Percentiles rank a stretch among this genome's conserved stretches.
These are phyloP conservation scores for Xenopus borealis DNA, from an alignment of 2,113 vertebrate genomes.

Conservation along the genomic window DNA sequence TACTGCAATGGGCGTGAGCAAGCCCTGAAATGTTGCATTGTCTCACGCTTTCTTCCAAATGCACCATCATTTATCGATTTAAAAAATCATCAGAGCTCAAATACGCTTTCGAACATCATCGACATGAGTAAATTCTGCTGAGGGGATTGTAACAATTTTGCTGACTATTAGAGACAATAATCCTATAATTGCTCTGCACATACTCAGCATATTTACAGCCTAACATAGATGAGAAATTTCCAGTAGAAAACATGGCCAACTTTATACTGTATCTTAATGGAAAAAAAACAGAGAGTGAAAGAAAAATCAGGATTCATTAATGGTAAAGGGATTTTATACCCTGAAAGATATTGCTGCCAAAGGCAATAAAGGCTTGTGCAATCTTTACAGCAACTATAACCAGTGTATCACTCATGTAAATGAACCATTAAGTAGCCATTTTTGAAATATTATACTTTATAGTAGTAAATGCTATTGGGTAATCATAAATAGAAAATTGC, in stretches of 20 bases:
- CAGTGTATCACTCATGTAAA: too few species aligned
- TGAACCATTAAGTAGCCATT: too few species aligned
- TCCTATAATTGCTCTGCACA: conserved; percentile 48
- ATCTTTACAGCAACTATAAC: too few species aligned
- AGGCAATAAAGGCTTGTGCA: too few species aligned
- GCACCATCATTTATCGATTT: neutral
- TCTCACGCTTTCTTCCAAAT: neutral
- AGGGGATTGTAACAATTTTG: conserved; percentile 29
- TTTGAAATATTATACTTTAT: too few species aligned
- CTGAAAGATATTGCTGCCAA: too few species aligned
- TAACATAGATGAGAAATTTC: conserved; percentile 19
- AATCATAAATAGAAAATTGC: too few species aligned
- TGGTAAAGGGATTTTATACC: too few species aligned
- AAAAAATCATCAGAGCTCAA: conserved; percentile 20
- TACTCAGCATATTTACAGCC: conserved; percentile 26
- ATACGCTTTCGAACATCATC: conserved; percentile 4
- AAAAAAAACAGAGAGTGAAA: too few species aligned
- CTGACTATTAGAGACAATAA: conserved; percentile 52
- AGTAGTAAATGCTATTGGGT: too few species aligned
- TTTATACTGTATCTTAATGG: too few species aligned
- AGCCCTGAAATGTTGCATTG: neutral
- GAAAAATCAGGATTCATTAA: too few species aligned
- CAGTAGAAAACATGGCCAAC: neutral
- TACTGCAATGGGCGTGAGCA: neutral
- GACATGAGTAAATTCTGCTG: conserved; percentile 24